phyloP scores from a whole-genome alignment of 2,888 invertebrate genomes.

The Sphaerophoria taeniata region DNA sequence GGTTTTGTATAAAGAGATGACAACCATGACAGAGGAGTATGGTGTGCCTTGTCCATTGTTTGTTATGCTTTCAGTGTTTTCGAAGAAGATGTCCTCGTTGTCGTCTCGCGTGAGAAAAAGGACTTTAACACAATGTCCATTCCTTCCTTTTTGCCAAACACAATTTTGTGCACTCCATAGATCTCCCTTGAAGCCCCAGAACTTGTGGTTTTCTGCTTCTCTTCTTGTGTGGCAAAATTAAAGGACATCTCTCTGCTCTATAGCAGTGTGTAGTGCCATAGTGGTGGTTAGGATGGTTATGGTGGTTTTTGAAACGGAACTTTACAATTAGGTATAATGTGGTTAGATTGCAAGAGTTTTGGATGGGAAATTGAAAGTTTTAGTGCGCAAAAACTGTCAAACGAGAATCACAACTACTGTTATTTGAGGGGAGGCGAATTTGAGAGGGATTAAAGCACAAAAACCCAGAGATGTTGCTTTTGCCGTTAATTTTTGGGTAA shows the following conservation, averaged over 20 bases:
- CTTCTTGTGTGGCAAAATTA: constrained; percentile 56
- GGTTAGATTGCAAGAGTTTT: constrained; percentile 47
- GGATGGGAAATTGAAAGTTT: constrained; percentile 68
- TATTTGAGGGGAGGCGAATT: constrained; percentile 58
- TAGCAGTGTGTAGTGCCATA: constrained; percentile 1
- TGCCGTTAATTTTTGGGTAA: constrained; percentile 1
- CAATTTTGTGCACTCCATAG: constrained; percentile 14
- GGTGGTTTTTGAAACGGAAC: constrained; percentile 41
- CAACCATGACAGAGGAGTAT: constrained; percentile 61
- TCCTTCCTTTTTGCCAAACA: background rate
- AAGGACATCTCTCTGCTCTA: constrained; percentile 56
- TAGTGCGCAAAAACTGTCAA: constrained; percentile 66
- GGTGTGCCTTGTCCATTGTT: constrained; percentile 25
- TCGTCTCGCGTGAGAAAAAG: constrained; percentile 49
- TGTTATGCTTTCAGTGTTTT: constrained; percentile 30
- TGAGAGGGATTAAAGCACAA: constrained; percentile 46
- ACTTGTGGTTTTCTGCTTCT: constrained; percentile 48
- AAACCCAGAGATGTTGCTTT: constrained; percentile 18
- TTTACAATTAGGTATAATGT: constrained; percentile 71
- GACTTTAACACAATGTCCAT: constrained; percentile 3
- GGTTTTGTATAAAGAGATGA: constrained; percentile 51
- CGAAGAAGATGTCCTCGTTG: constrained; percentile 51
- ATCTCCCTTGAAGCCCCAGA: background rate
- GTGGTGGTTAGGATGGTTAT: background rate
- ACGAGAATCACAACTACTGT: constrained; percentile 46